Percentiles rank a stretch among this genome's conserved stretches.
Evolutionary conservation across 2,113 vertebrate species (phyloP).

Genomic region (Coptodon bakossiorum): DNA sequence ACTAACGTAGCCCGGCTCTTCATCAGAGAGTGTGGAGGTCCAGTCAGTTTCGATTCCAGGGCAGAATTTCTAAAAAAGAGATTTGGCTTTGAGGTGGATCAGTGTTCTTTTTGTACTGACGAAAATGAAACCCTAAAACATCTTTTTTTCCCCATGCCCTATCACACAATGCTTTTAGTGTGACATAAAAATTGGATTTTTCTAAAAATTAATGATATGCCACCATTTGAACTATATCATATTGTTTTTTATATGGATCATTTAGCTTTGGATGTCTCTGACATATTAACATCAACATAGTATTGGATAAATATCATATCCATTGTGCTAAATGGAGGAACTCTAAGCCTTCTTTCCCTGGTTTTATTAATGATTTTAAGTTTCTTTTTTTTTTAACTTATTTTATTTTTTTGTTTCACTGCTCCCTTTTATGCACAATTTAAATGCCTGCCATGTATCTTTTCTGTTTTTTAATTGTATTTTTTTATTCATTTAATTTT

Average conservation of each 20-base stretch:
- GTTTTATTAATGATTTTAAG: neutral
- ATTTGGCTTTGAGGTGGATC: rapidly evolving
- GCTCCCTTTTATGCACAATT: neutral
- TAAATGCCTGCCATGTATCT: neutral
- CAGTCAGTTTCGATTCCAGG: neutral
- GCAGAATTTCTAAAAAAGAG: neutral
- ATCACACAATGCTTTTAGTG: rapidly evolving
- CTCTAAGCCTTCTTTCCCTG: neutral
- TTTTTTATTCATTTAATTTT: neutral
- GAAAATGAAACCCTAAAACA: neutral
- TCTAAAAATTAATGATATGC: neutral
- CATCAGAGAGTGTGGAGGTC: rapidly evolving
- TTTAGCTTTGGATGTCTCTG: neutral
- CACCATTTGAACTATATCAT: neutral
- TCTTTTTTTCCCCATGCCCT: neutral
- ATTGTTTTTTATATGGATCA: neutral
- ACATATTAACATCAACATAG: neutral
- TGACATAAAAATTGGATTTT: neutral
- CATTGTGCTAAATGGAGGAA: neutral
- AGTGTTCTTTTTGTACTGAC: neutral
- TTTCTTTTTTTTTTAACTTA: rapidly evolving
- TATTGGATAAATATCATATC: neutral
- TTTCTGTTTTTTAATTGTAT: neutral
- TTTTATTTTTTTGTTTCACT: neutral
- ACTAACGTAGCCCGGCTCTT: neutral